A percentile compares a stretch with the other conserved stretches of the same genome.
phyloP scores from a whole-genome alignment of 2,888 invertebrate species.

The Belgica antarctica region DNA sequence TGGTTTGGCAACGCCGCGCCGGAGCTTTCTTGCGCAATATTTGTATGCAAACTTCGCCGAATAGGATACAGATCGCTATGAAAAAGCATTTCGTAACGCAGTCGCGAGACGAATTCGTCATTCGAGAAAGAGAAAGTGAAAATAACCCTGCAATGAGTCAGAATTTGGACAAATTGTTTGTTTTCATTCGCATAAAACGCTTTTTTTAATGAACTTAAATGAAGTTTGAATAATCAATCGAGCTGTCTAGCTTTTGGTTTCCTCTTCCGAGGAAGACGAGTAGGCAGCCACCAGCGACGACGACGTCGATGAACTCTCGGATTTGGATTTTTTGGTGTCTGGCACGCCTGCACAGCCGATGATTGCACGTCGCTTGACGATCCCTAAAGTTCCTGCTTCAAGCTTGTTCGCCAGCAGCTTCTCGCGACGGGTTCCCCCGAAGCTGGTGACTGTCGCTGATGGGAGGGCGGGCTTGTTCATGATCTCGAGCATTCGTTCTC shows the following conservation, averaged over 20 bases:
- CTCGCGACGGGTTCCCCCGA: conserved; percentile 60
- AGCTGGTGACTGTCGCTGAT: conserved; percentile 57
- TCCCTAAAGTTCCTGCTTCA: conserved; percentile 51
- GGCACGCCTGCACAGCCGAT: not conserved
- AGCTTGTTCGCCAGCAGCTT: conserved; percentile 55
- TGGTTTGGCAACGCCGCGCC: conserved; percentile 2
- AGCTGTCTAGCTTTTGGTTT: not conserved
- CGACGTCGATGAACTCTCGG: not conserved
- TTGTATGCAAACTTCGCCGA: not conserved
- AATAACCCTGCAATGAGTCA: conserved; percentile 1
- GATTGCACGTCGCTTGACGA: conserved; percentile 45
- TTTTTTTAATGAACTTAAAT: too few relatives aligned
- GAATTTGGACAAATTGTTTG: not conserved
- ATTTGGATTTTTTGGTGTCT: not conserved
- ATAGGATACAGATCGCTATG: not conserved
- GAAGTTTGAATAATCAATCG: not conserved
- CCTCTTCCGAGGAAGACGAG: not conserved
- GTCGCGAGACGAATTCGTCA: conserved; percentile 10
- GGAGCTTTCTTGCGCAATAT: not conserved
- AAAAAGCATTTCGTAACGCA: not conserved
- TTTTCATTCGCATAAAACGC: too few relatives aligned
- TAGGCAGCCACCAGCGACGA: conserved; percentile 35
- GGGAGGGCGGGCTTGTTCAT: conserved; percentile 60
- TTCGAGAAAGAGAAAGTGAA: conserved; percentile 11
- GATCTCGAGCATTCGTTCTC: conserved; percentile 57